These are phyloP conservation scores for Blennius ocellaris DNA, from an alignment of 2,113 vertebrate species.

Conservation along the genomic window DNA sequence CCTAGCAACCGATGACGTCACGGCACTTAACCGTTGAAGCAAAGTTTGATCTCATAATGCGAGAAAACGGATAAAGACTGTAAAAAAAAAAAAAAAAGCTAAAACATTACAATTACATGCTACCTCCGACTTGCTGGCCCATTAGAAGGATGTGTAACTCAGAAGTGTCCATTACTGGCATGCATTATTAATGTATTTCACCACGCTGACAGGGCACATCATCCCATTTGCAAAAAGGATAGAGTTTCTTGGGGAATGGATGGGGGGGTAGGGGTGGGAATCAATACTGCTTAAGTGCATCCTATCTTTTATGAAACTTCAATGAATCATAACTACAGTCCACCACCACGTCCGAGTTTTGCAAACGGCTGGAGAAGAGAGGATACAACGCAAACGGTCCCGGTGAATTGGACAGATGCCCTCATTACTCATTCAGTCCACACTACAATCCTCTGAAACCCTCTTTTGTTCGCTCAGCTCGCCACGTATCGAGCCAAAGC, in stretches of 20 bases:
- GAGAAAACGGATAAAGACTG: background rate
- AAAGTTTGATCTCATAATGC: too few relatives aligned
- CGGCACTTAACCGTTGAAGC: too few relatives aligned
- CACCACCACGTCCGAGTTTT: background rate
- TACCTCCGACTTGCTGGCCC: background rate
- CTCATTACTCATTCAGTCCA: constrained; percentile 48
- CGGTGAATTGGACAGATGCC: constrained; percentile 14
- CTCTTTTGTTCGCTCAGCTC: constrained; percentile 46
- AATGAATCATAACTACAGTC: background rate
- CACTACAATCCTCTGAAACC: constrained; percentile 8
- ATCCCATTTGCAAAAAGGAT: constrained; percentile 12
- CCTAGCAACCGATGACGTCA: too few relatives aligned
- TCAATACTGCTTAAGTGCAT: background rate
- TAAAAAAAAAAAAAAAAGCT: too few relatives aligned
- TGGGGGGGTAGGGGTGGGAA: too few relatives aligned
- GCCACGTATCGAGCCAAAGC: constrained; percentile 24
- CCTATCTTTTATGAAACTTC: background rate
- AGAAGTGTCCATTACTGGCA: constrained; percentile 22
- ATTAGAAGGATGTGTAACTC: too few relatives aligned
- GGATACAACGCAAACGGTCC: background rate
- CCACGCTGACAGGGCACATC: constrained; percentile 34
- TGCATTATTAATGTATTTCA: constrained; percentile 63
- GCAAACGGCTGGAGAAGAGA: background rate
- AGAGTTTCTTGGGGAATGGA: constrained; percentile 32
- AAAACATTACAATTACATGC: background rate